These are phyloP conservation scores for Anorthoa munda DNA, from an alignment of 2,888 invertebrate genomes.

Conservation along the genomic window DNA sequence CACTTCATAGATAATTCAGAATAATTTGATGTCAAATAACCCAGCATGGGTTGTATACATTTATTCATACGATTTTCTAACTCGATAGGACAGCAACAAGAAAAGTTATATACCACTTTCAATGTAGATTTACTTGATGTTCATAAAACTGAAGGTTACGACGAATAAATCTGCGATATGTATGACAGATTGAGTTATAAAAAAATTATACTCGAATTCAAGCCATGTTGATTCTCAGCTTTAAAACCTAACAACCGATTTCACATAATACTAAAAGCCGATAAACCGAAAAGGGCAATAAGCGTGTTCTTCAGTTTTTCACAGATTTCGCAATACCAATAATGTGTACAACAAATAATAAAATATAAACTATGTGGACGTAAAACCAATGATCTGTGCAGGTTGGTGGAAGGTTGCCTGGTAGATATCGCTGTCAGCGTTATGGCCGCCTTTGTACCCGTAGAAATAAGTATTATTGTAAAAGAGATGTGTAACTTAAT, in stretches of 20 bases:
- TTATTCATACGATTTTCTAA: not conserved
- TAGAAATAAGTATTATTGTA: no score
- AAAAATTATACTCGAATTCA: constrained; percentile 19
- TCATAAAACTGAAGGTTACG: constrained; percentile 40
- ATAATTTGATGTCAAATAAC: not conserved
- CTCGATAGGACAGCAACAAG: not conserved
- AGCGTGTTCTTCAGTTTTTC: constrained; percentile 8
- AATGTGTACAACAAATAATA: constrained; percentile 52
- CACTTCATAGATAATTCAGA: not conserved
- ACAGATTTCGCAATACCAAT: constrained; percentile 16
- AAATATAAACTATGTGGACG: constrained; percentile 47
- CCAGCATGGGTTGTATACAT: not conserved
- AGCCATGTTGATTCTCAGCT: constrained; percentile 31
- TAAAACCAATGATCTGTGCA: constrained; percentile 54
- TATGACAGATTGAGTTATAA: constrained; percentile 37
- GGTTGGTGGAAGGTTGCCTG: no score
- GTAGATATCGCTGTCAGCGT: no score
- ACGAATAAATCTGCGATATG: constrained; percentile 36
- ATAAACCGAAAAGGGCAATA: constrained; percentile 5
- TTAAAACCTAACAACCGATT: constrained; percentile 19
- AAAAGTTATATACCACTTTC: constrained; percentile 2
- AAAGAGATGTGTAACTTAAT: no score
- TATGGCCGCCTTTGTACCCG: no score
- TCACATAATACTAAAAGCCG: constrained; percentile 9
- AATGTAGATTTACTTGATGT: constrained; percentile 18